Evolutionary conservation across 2,888 invertebrate species (phyloP).

Genomic region (Perithous albicinctus): DNA sequence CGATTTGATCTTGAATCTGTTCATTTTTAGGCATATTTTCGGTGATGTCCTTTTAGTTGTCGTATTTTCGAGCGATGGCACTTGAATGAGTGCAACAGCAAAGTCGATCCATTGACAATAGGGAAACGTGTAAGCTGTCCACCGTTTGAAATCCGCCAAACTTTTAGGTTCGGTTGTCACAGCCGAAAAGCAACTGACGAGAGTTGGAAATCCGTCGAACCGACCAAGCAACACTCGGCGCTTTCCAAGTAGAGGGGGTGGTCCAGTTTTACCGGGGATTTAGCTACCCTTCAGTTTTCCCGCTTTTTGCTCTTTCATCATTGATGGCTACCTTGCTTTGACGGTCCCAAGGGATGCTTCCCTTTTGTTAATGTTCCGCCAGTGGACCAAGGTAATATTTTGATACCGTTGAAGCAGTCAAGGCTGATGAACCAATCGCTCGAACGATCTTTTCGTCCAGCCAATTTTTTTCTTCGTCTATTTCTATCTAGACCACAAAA

Average conservation of each 20-base stretch:
- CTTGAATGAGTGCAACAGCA: not conserved
- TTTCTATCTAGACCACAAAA: not conserved
- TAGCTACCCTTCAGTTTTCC: not conserved
- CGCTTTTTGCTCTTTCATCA: slow-evolving; percentile 1
- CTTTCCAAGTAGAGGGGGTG: not conserved
- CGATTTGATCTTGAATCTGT: slow-evolving; percentile 13
- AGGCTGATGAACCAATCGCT: not conserved
- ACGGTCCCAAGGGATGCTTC: not conserved
- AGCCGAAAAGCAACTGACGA: not conserved
- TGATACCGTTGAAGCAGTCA: not conserved
- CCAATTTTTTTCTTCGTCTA: not conserved
- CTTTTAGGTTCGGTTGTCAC: not conserved
- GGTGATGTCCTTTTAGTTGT: not conserved
- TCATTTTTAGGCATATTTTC: not conserved
- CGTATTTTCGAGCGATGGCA: not conserved
- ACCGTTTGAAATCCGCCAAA: not conserved
- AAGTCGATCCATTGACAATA: not conserved
- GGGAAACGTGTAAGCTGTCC: not conserved
- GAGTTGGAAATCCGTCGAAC: slow-evolving; percentile 15
- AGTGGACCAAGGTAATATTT: not conserved
- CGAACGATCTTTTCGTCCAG: not conserved
- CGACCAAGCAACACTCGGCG: slow-evolving; percentile 10
- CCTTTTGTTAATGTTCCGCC: not conserved
- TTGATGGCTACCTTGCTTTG: slow-evolving; percentile 1
- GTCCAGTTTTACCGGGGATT: slow-evolving; percentile 12